phyloP scores from a whole-genome alignment of 1,140 invertebrate genomes.

The Leptinotarsa lineolata region DNA sequence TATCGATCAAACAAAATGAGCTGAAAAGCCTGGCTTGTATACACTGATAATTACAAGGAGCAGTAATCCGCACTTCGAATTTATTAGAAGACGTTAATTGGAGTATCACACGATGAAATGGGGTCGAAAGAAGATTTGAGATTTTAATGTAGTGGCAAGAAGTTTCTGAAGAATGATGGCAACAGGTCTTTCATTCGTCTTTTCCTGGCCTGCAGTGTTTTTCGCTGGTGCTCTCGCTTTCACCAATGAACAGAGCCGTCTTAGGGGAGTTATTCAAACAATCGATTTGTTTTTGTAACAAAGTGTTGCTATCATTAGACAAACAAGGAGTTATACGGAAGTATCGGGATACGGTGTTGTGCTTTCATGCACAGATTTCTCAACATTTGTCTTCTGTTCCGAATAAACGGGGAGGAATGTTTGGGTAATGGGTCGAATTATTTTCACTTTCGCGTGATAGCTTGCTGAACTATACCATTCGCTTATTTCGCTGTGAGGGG shows the following conservation, averaged over 20 bases:
- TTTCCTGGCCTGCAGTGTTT: background rate
- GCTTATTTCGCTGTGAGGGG: background rate
- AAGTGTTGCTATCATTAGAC: background rate
- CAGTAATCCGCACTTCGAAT: background rate
- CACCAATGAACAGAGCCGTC: slow-evolving; percentile 2
- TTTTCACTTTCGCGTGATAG: background rate
- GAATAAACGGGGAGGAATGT: background rate
- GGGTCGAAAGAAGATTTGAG: background rate
- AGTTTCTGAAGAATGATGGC: background rate
- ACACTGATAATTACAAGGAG: slow-evolving; percentile 8
- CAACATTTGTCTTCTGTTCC: background rate
- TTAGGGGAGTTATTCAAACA: slow-evolving; percentile 3
- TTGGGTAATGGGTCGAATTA: too few relatives aligned
- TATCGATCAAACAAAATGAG: slow-evolving; percentile 6
- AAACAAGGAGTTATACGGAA: background rate
- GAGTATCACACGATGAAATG: background rate
- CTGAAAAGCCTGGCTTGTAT: background rate
- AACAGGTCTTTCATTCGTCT: slow-evolving; percentile 1
- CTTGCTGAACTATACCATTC: background rate
- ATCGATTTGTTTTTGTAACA: slow-evolving; percentile 6
- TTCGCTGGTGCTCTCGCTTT: background rate
- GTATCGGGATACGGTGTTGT: background rate
- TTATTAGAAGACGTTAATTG: background rate
- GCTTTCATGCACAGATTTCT: slow-evolving; percentile 2
- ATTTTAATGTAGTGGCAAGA: slow-evolving; percentile 2